Evolutionary conservation across 2,888 invertebrate genomes (phyloP).

Genomic region (Chaitophorus viminalis): DNA sequence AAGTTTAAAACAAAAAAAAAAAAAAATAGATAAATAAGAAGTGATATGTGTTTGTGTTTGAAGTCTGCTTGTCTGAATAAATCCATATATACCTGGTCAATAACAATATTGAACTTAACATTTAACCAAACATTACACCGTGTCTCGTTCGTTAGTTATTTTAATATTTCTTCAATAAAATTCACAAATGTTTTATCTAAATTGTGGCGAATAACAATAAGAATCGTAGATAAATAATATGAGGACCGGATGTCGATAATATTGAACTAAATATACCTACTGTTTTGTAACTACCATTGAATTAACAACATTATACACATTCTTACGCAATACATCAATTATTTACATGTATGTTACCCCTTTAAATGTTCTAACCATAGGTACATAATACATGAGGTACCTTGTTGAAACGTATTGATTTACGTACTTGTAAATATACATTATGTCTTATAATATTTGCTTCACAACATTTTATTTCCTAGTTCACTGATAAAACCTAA

Average conservation of each 20-base stretch:
- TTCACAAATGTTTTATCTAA: background rate
- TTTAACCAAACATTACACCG: conserved; percentile 9
- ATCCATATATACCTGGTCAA: conserved; percentile 11
- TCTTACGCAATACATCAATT: too few relatives aligned
- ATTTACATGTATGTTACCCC: background rate
- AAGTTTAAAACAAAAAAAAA: conserved; percentile 33
- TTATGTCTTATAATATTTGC: background rate
- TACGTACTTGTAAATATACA: background rate
- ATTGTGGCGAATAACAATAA: background rate
- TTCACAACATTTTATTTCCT: background rate
- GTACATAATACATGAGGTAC: too few relatives aligned
- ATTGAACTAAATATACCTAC: background rate
- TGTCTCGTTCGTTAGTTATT: background rate
- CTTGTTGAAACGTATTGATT: background rate
- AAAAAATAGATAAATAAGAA: conserved; percentile 1
- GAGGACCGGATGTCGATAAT: conserved; percentile 29
- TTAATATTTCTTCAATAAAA: background rate
- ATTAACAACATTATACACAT: background rate
- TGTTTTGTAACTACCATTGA: background rate
- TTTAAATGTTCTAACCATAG: background rate
- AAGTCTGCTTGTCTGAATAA: conserved; percentile 44
- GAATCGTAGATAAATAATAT: background rate
- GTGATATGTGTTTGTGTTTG: conserved; percentile 45
- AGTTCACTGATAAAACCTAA: background rate
- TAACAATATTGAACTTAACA: conserved; percentile 28